These are phyloP conservation scores for Noctuana brunneofusca DNA, from an alignment of 2,888 invertebrate species.

Conservation along the genomic window DNA sequence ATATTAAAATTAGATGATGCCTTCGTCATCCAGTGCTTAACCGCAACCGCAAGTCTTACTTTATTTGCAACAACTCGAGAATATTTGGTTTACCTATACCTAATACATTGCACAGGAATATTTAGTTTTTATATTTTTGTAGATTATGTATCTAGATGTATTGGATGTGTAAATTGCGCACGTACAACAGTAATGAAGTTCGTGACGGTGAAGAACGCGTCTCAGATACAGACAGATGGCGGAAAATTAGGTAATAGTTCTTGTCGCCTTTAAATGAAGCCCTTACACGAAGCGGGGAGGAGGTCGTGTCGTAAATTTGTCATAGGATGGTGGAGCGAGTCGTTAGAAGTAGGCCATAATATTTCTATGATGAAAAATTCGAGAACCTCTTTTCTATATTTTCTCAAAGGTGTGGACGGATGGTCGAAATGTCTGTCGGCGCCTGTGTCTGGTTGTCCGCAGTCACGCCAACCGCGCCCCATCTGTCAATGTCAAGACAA, in stretches of 20 bases:
- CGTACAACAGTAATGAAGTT: constrained; percentile 39
- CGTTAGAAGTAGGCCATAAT: no score
- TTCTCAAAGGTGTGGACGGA: constrained; percentile 28
- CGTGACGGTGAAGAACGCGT: constrained; percentile 29
- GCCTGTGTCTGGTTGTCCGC: constrained; percentile 37
- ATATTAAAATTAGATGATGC: constrained; percentile 8
- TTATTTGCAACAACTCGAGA: background rate
- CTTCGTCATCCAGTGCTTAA: constrained; percentile 15
- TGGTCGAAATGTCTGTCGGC: constrained; percentile 35
- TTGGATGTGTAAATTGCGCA: constrained; percentile 53
- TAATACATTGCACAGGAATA: background rate
- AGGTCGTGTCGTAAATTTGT: no score
- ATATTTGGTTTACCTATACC: background rate
- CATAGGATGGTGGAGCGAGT: no score
- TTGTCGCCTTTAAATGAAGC: no score
- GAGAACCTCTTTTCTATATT: no score
- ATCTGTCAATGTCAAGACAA: constrained; percentile 67
- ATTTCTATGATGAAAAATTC: no score
- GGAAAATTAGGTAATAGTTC: no score
- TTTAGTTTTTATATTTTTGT: constrained; percentile 44
- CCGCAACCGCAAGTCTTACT: constrained; percentile 20
- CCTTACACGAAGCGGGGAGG: no score
- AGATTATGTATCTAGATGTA: background rate
- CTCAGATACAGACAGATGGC: constrained; percentile 34
- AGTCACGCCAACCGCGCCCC: constrained; percentile 51